phyloP scores from a whole-genome alignment of 2,113 vertebrate genomes.

The Agelaius phoeniceus region DNA sequence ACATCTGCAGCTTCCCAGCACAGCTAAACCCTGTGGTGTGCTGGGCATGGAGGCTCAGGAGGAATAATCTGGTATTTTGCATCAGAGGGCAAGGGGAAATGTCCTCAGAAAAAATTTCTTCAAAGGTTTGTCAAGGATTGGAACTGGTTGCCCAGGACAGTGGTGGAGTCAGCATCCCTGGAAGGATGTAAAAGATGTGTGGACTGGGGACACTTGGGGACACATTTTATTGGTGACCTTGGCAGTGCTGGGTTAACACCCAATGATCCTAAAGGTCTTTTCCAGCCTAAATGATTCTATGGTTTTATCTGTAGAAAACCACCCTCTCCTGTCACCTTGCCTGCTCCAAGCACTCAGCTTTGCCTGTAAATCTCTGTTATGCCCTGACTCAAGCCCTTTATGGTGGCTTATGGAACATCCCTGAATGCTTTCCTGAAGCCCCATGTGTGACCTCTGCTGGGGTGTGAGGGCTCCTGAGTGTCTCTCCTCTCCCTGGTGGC shows the following conservation, averaged over 20 bases:
- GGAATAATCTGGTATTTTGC: not conserved
- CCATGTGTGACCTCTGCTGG: fast-evolving
- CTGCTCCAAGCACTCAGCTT: not conserved
- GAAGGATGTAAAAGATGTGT: not conserved
- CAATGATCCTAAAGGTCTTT: not conserved
- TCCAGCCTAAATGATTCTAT: not conserved
- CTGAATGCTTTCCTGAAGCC: not conserved
- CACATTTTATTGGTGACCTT: not conserved
- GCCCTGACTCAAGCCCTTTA: not conserved
- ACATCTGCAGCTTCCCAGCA: not conserved
- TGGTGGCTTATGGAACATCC: not conserved
- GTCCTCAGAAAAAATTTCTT: not conserved
- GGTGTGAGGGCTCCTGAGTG: not conserved
- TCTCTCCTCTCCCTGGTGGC: not conserved
- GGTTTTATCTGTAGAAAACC: not conserved
- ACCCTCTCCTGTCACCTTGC: not conserved
- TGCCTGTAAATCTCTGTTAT: not conserved
- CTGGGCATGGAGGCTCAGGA: not conserved
- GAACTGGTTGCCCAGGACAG: not conserved
- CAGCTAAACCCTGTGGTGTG: not conserved
- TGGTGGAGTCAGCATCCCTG: not conserved
- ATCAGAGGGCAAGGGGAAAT: not conserved
- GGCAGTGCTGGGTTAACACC: not conserved
- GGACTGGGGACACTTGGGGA: not conserved
- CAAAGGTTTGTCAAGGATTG: not conserved